These are phyloP conservation scores for Abscondita cerata DNA, from an alignment of 2,888 invertebrate genomes.

Conservation along the genomic window DNA sequence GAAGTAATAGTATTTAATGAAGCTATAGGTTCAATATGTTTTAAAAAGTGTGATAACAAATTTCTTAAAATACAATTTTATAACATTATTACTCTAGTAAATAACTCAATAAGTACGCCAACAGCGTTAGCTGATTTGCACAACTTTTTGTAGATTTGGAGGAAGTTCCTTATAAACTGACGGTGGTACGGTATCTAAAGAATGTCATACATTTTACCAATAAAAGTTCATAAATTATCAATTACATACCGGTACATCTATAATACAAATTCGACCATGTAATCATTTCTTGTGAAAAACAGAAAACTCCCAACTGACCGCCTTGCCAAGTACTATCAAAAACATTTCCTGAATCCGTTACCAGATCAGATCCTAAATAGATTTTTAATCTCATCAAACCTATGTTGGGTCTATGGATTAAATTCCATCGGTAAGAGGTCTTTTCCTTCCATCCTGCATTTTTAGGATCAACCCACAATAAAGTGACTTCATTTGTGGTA, in stretches of 20 bases:
- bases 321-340: conserved; percentile 91
- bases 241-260: conserved; percentile 77
- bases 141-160: conserved; percentile 67
- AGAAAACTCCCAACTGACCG: conserved; percentile 94
- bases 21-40: too few relatives aligned
- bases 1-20: too few relatives aligned
- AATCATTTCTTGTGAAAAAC: conserved; percentile 97
- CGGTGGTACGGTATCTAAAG: conserved; percentile 80
- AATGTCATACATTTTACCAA: conserved; percentile 35
- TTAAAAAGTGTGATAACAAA: too few relatives aligned
- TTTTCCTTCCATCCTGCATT: conserved; percentile 94
- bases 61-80: too few relatives aligned
- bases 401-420: conserved; percentile 89
- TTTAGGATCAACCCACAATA: conserved; percentile 92
- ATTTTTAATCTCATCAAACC: conserved; percentile 92
- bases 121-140: conserved; percentile 61
- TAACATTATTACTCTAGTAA: neutral
- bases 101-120: conserved; percentile 3
- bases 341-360: conserved; percentile 93
- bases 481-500: conserved; percentile 83
- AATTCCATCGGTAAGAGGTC: conserved; percentile 91
- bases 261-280: conserved; percentile 98
- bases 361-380: conserved; percentile 81
- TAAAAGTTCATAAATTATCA: neutral
- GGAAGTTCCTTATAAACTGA: conserved; percentile 82